Conservation (phyloP, 1,140 invertebrate species). For the Xylocopa sonorina region DNA sequence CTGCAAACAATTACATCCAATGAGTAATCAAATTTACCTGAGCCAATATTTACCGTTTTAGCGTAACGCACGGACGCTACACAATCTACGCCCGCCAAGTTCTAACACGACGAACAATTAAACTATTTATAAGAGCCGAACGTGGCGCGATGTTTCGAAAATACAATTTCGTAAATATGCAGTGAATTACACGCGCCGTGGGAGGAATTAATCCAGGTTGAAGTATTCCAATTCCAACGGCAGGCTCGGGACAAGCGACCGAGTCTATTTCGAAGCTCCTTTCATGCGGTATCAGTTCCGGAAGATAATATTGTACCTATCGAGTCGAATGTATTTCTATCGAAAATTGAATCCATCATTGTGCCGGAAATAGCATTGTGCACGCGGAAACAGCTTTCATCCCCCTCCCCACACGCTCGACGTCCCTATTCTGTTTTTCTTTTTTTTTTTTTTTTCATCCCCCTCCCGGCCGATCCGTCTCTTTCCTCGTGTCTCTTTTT, state of each 20-base stretch:
- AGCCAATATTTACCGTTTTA: not conserved
- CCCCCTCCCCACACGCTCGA: not conserved
- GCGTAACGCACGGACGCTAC: not conserved
- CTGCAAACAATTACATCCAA: not conserved
- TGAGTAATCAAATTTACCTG: not conserved
- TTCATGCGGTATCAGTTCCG: slow-evolving; percentile 27
- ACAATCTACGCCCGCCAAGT: not conserved
- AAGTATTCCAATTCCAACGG: not conserved
- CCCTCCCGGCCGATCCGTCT: not conserved
- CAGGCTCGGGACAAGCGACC: not conserved
- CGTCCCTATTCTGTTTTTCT: not conserved
- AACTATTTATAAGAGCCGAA: not conserved
- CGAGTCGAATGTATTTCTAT: slow-evolving; percentile 31
- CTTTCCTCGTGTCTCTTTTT: not conserved
- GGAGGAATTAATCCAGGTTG: not conserved
- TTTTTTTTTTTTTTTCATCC: not conserved
- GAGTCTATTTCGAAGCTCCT: not conserved
- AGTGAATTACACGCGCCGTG: not conserved
- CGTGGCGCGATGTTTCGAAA: too few relatives aligned
- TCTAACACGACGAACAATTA: not conserved
- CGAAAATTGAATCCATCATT: slow-evolving; percentile 45
- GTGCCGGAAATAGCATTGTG: slow-evolving; percentile 39
- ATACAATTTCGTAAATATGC: not conserved
- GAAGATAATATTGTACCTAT: slow-evolving; percentile 35
- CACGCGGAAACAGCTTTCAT: slow-evolving; percentile 29